Base-by-base conservation (phyloP, 1,140 invertebrate species). In the Calliopsis andreniformis region DNA sequence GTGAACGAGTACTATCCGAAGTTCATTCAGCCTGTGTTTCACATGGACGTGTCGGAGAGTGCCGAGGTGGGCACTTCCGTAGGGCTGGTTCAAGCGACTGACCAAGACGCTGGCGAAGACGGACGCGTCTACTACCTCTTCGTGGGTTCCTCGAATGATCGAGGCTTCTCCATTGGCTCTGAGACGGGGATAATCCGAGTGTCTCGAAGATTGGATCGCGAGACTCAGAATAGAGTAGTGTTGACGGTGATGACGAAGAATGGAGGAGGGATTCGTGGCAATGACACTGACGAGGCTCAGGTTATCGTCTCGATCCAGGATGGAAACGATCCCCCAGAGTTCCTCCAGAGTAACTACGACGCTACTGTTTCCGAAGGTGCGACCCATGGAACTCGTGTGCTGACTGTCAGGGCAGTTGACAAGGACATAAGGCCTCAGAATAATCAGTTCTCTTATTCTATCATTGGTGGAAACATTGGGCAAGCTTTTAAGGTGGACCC, bases 221-320 rank as follows among this genome's bases (percentile, higher is more conserved):
- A 99, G 92, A 97, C 97, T 0, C 97, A 98, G 89, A 97, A 96
- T 87, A 93, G 97, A 67, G 97, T 98, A 3, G 96, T 97, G 0
- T 91, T 99, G 6, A 98, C 97, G 0, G 97, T 98, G 0, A 94
- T 99, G 93, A 98, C 98, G 0, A 99, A 99, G 92, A 99, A 99
- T 89, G 94, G 94, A 53, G 98, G 98, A 10, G 96, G 97, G 32
- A 98, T 99, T 75, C 93, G 95, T 49, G 97, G 97, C 10, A 98
- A 99, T 90, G 98, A 99, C 87, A 98, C 97, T 0, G 98, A 99
- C 89, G 97, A 98, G 89, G 98, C 98, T 5, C 97, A 97, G 91
- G 96, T 99, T 0, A 97, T 97, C 32, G 96, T 99, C 69, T 96
- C 96, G 1, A 97, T 99, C 66, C 97, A 98, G 92, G 98, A 99